Evolutionary conservation across 2,113 vertebrate species (phyloP).

Genomic region (Ondatra zibethicus): DNA sequence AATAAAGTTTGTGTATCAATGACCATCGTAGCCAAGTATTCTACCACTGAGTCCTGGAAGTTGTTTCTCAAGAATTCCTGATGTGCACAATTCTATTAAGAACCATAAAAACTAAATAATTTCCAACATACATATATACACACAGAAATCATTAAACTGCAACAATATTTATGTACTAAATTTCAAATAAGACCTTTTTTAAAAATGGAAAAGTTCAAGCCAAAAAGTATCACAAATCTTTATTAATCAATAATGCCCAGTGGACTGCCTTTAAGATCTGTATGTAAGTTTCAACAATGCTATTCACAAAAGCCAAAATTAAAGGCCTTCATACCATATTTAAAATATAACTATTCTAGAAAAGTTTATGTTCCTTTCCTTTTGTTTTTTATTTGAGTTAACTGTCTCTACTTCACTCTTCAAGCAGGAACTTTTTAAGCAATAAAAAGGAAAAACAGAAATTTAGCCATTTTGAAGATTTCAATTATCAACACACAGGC

Average conservation of each 20-base stretch:
- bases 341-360: neutral
- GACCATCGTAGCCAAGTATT: neutral
- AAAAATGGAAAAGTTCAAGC: neutral
- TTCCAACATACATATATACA: neutral
- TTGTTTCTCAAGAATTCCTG: neutral
- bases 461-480: conserved; percentile 28
- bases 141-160: neutral
- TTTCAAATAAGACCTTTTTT: neutral
- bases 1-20: neutral
- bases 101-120: conserved; percentile 32
- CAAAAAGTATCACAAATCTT: neutral
- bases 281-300: neutral
- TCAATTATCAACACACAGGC: conserved; percentile 13
- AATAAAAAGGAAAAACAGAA: conserved; percentile 40
- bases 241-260: neutral
- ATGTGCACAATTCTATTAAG: neutral
- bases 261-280: neutral
- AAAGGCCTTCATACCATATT: neutral
- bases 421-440: conserved; percentile 6
- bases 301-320: neutral
- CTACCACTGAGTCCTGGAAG: neutral
- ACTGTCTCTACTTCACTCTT: conserved; percentile 54
- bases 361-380: neutral
- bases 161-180: conserved; percentile 12
- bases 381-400: conserved; percentile 41